Base-by-base conservation (phyloP, 2,888 invertebrate species). In the Malachius bipustulatus region DNA sequence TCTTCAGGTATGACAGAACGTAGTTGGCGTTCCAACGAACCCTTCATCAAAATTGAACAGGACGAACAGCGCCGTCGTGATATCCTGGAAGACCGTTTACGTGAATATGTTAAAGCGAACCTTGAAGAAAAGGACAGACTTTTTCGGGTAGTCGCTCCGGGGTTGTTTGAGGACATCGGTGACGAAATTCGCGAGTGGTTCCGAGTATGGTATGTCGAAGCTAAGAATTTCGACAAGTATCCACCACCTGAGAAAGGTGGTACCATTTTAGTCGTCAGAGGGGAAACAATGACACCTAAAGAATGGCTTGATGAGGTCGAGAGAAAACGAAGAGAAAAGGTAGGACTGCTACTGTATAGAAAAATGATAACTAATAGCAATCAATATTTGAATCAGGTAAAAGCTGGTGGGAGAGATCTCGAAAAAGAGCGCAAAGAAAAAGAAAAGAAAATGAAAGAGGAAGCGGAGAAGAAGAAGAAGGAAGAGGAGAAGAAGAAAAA, bases 181-280 rank as follows among this genome's bases (percentile, higher is more conserved):
- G 77, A 73, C 42, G 82, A 85, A 64, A 73, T 87, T 37, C 66
- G 79, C 37, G 72, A 75, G 50, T 85, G 84, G 84, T 77, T 82
- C 51, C 55, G 66, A 30, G 63, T 72, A 35, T 82, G 79, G 77
- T 76, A 78, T 59, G 56, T 59, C 26, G 55, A 57, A 37, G 56
- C 65, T 1, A 65, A 66, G 14, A 59, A 66, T 31, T 82, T 85
- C 52, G 83, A 84, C 40, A 75, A 76, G 42, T 80, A 72, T 54
- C 85, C 87, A 31, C 73, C 73, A 40, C 72, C 71, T 19, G 73
- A 75, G 19, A 72, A 77, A 55, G 85, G 85, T 4, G 87, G 85
- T 2, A 71, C 60, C 1, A 48, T 73, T 33, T 50, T 76, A 30
- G 63, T 78, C 8, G 67, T 71, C 1, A 62, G 62, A 39, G 73